Base-by-base conservation (phyloP, 1,140 invertebrate species). In the Lasioglossum baleicum region DNA sequence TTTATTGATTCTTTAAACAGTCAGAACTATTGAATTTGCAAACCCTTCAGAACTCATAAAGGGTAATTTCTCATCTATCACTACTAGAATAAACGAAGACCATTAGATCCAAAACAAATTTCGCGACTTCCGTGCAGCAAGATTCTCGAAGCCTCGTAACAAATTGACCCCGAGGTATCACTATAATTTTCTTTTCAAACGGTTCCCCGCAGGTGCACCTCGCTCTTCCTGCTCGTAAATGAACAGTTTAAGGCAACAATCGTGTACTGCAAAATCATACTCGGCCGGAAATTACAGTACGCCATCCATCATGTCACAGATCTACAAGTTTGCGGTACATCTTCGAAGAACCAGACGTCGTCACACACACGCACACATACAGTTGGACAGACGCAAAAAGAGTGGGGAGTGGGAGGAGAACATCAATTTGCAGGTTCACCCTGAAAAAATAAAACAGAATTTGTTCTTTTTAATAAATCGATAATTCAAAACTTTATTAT, bases 401-500 rank as follows among this genome's bases (percentile, higher is more conserved):
- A 56, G 44, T 11, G 51, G 15, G 15, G 7, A 11, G 11, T 26
- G 15, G 10, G 11, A 4, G 17, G 2, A 31, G 20, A 31, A 31
- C 13, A 35, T 64, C 10, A 40, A 66, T 42, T n/a, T 67, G 7
- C 10, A 26, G 1, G 0, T 48, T 26, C 66, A 76, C 6, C 56
- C 56, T 58, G 56, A 58, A 58, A 58, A 17, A 66, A 0, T 7
- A 44, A 35, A 2, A 13, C 26, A 10, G 17, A 48, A 48, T 20
- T 3, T 4, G 20, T 4, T 17, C 11, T n/a, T 44, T 61, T 70
- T n/a, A 71, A 71, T 71, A 53, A 63, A 67, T 48, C n/a, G n/a
- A 51, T 7, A 13, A n/a, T 20, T 42, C 7, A 26, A 71, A 71
- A 72, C 17, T 78, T 78, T 78, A 78, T 78, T 78, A 51, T 78